Conservation (phyloP, 1,140 invertebrate species). For the Andrena cerasifolii region DNA sequence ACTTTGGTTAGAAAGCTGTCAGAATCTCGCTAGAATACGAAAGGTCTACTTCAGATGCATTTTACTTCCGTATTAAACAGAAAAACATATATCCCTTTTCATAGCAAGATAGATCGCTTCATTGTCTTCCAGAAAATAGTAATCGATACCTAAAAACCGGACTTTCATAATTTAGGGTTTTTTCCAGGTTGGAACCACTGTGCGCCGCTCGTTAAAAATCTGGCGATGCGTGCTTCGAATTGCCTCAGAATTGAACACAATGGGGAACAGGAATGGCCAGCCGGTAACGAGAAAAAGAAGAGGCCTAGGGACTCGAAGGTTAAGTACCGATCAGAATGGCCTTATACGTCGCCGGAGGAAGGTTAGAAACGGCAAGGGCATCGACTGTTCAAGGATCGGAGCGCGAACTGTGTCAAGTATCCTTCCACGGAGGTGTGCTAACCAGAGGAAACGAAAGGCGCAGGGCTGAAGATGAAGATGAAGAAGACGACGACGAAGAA, state of each 20-base stretch:
- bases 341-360: slow-evolving; percentile 41
- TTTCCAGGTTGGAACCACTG: too few relatives aligned
- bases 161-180: too few relatives aligned
- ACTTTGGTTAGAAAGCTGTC: too few relatives aligned
- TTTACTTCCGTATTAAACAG: too few relatives aligned
- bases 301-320: slow-evolving; percentile 42
- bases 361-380: slow-evolving; percentile 49
- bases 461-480: slow-evolving; percentile 35
- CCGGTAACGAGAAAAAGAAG: slow-evolving; percentile 22
- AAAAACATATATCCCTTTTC: too few relatives aligned
- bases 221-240: background rate
- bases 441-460: slow-evolving; percentile 45
- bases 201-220: too few relatives aligned
- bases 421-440: slow-evolving; percentile 50
- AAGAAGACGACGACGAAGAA: too few relatives aligned
- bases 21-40: too few relatives aligned
- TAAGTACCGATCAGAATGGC: slow-evolving; percentile 55
- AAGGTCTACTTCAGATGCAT: too few relatives aligned
- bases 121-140: too few relatives aligned
- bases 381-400: slow-evolving; percentile 55
- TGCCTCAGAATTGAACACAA: slow-evolving; percentile 33
- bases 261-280: slow-evolving; percentile 46
- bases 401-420: slow-evolving; percentile 65
- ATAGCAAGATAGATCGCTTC: too few relatives aligned
- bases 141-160: too few relatives aligned